Evolutionary conservation across 1,140 invertebrate species (phyloP), one percentile per base, ranked within the genome.

Genomic region (Calliphora vicina): DNA sequence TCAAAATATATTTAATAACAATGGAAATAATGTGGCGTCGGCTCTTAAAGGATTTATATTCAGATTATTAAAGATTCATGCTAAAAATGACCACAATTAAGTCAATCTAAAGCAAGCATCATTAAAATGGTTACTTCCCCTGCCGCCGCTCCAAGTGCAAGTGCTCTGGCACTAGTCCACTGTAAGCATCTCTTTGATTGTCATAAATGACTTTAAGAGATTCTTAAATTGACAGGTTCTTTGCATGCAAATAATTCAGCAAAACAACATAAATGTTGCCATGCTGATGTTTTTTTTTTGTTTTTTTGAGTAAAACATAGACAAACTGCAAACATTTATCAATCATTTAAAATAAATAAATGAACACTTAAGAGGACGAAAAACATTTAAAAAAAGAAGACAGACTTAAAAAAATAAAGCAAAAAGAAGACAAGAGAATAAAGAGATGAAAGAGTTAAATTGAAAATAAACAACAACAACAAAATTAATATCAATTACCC

Each of bases 151-250:
- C 4, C 15, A 12, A 45, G 9, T 45, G 15, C 43, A 15, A 45
- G 15, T 45, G 43, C 10, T 35, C 35, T 35, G 6, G 35, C 6
- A 35, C 35, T 2, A 35, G 5, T 8, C 35, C 0, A 35, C 35
- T 35, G 35, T 35, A 35, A 35, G 50, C 50, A 57, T 17, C 17
- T 17, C 17, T n/a, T 57, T 57, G 50, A 57, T 57, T 57, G 50
- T 57, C 50, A 57, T 57, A 57, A 57, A 57, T 57, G 50, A 57
- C 50, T 57, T 57, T 57, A 57, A 57, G 50, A 57, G 50, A 57
- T 57, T 57, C n/a, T 57, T 57, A 57, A 57, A 57, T 57, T 57
- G 50, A 57, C 50, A 57, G 50, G n/a, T 57, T 57, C 12, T 45
- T 57, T 17, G 15, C 50, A 57, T 57, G 50, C 50, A 57, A n/a